Evolutionary conservation across 2,888 invertebrate genomes (phyloP).

Genomic region (Calameuta pallipes): DNA sequence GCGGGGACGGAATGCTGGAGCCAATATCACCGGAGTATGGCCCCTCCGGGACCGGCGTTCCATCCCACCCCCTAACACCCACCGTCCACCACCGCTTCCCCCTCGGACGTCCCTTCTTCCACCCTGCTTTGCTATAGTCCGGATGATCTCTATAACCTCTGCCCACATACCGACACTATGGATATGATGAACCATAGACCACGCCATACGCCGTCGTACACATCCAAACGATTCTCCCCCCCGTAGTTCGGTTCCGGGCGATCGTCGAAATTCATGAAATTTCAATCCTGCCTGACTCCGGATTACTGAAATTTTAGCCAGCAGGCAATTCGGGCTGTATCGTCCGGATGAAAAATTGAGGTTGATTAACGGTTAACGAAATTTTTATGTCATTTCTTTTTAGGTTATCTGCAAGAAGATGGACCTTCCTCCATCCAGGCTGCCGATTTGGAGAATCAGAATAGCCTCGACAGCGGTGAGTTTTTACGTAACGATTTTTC

Average conservation of each 20-base stretch:
- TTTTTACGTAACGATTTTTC: background rate
- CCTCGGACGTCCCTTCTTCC: background rate
- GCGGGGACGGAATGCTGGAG: constrained; percentile 43
- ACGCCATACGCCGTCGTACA: constrained; percentile 11
- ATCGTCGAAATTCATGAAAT: constrained; percentile 9
- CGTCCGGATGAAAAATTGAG: background rate
- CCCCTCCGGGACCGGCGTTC: constrained; percentile 42
- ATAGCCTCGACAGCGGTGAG: constrained; percentile 59
- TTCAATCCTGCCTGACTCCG: constrained; percentile 6
- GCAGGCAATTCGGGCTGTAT: background rate
- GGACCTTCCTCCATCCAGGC: constrained; percentile 42
- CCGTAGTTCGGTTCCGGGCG: background rate
- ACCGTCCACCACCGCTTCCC: background rate
- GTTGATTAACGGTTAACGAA: background rate
- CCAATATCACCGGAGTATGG: constrained; percentile 48
- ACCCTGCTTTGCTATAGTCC: background rate
- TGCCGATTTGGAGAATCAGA: constrained; percentile 56
- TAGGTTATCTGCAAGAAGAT: constrained; percentile 49
- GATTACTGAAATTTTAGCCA: background rate
- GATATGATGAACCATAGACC: constrained; percentile 1
- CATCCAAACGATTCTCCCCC: background rate
- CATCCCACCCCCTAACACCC: constrained; percentile 5
- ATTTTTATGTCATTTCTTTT: constrained; percentile 17
- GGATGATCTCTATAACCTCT: constrained; percentile 19
- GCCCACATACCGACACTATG: constrained; percentile 13